These are phyloP conservation scores for Myzus persicae DNA, from an alignment of 1,140 invertebrate species.

Conservation along the genomic window DNA sequence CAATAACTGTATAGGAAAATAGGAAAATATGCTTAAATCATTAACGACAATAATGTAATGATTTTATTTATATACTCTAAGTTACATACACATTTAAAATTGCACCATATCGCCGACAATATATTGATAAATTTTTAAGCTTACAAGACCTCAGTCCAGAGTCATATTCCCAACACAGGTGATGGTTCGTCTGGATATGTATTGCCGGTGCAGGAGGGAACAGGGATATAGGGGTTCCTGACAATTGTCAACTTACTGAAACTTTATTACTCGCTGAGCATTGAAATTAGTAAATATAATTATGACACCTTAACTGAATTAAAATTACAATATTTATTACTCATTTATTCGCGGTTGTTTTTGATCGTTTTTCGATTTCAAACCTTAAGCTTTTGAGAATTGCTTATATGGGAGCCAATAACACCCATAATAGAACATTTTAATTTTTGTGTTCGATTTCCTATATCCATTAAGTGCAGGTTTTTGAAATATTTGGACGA, in stretches of 20 bases:
- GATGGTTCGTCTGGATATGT: background rate
- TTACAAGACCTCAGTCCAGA: background rate
- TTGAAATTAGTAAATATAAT: background rate
- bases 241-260: background rate
- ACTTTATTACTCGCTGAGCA: background rate
- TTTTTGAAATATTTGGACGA: background rate
- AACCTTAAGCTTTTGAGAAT: background rate
- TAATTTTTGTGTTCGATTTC: background rate
- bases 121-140: background rate
- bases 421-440: background rate
- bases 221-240: background rate
- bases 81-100: background rate
- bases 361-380: background rate
- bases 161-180: background rate
- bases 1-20: background rate
- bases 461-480: background rate
- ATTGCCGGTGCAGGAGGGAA: background rate
- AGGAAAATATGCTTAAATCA: background rate
- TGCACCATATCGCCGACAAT: background rate
- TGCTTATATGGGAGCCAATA: background rate
- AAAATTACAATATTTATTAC: background rate
- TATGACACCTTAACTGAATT: background rate
- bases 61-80: background rate
- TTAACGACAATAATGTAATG: background rate
- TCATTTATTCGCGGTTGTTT: background rate